These are phyloP conservation scores for Clanis bilineata DNA, from an alignment of 2,888 invertebrate species.

Conservation along the genomic window DNA sequence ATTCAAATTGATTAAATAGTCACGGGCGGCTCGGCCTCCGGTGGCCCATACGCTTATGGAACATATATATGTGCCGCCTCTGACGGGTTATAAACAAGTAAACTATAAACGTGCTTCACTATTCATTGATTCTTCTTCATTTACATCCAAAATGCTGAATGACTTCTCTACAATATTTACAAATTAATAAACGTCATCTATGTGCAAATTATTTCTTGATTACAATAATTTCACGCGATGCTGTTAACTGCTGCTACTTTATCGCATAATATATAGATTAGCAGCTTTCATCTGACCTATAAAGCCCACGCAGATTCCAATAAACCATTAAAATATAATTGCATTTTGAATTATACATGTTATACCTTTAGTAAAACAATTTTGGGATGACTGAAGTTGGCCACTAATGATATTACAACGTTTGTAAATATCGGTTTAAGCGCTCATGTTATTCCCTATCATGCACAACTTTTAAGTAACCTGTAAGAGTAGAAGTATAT, in stretches of 20 bases:
- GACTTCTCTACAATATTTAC: background rate
- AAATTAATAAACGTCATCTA: background rate
- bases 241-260: background rate
- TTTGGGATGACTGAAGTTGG: no score
- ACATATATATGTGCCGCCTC: no score
- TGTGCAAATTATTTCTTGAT: background rate
- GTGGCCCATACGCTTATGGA: no score
- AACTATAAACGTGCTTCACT: no score
- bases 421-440: background rate
- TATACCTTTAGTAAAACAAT: background rate
- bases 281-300: background rate
- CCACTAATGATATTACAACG: background rate
- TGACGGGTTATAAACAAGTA: no score
- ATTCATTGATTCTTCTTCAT: no score
- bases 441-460: no score
- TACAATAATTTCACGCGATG: background rate
- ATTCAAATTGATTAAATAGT: no score
- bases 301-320: slow-evolving; percentile 6
- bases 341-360: slow-evolving; percentile 6
- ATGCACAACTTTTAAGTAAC: no score
- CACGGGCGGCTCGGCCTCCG: no score
- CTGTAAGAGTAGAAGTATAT: no score
- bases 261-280: background rate
- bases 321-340: background rate
- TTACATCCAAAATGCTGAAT: no score